Evolutionary conservation across 2,113 vertebrate genomes (phyloP).

Genomic region (Hippocampus abdominalis): DNA sequence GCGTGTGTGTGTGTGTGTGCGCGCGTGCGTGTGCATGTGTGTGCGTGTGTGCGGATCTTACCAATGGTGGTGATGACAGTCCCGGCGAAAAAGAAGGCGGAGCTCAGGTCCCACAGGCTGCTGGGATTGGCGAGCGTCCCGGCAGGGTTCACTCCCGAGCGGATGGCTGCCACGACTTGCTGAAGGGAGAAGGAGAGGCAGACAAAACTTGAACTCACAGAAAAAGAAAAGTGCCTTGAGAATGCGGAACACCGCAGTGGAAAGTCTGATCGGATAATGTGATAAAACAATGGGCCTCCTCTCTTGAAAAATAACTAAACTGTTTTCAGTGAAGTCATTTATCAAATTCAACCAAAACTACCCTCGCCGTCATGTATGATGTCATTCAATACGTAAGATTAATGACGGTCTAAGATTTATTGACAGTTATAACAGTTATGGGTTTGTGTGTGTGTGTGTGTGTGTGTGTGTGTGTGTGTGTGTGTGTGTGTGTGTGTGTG

Average conservation of each 20-base stretch:
- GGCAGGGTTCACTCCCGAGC: slow-evolving; percentile 89
- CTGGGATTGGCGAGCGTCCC: slow-evolving; percentile 85
- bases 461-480: no score
- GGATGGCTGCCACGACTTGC: slow-evolving; percentile 93
- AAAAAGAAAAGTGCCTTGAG: no score
- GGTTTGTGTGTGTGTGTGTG: no score
- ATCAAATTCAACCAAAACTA: not conserved
- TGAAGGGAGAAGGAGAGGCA: slow-evolving; percentile 47
- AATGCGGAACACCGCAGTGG: not conserved
- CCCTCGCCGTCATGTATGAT: no score
- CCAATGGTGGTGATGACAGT: slow-evolving; percentile 97
- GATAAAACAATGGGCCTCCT: not conserved
- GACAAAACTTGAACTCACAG: not conserved
- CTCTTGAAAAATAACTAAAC: no score
- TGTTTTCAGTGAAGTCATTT: not conserved
- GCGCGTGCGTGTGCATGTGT: not conserved
- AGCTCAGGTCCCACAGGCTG: slow-evolving; percentile 97
- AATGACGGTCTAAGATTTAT: no score
- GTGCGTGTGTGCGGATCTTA: slow-evolving; percentile 56
- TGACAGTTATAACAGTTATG: no score
- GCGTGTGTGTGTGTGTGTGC: no score
- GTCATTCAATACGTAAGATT: no score
- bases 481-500: no score
- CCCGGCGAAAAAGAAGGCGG: slow-evolving; percentile 96
- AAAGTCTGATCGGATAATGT: not conserved